Conservation (phyloP, 2,113 vertebrate genomes). For the Bubalus kerabau region DNA sequence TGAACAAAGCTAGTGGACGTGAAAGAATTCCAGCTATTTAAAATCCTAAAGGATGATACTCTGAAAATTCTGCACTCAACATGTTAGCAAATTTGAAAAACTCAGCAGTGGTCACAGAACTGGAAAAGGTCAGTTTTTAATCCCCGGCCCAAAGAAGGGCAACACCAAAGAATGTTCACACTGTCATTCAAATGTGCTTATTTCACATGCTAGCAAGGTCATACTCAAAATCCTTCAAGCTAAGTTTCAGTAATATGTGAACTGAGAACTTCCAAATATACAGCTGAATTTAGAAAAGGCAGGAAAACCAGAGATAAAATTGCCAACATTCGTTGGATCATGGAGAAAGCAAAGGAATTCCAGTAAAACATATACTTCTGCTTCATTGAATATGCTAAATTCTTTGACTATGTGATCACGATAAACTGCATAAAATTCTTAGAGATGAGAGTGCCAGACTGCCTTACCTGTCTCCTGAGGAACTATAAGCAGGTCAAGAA, state of each 20-base stretch:
- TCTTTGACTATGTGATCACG: background rate
- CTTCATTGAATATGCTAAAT: background rate
- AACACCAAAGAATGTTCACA: background rate
- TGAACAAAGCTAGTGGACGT: background rate
- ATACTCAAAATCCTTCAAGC: background rate
- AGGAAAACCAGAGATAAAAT: background rate
- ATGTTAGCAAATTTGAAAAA: background rate
- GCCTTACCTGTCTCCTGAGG: background rate
- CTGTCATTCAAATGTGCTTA: background rate
- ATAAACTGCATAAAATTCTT: background rate
- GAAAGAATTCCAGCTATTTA: background rate
- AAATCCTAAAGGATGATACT: background rate
- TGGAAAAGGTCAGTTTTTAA: background rate
- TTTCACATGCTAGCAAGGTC: background rate
- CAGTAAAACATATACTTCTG: background rate
- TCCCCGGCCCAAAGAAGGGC: background rate
- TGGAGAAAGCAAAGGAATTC: background rate
- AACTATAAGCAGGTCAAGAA: background rate
- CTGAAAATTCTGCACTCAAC: background rate
- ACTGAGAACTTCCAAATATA: background rate
- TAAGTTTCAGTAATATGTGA: background rate
- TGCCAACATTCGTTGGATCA: background rate
- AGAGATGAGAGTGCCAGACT: background rate
- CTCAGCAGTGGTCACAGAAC: background rate
- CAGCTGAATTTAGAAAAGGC: background rate